Percentiles rank a stretch among this genome's conserved stretches.
These are phyloP conservation scores for Actenoides hombroni DNA, from an alignment of 2,113 vertebrate species.

Conservation along the genomic window DNA sequence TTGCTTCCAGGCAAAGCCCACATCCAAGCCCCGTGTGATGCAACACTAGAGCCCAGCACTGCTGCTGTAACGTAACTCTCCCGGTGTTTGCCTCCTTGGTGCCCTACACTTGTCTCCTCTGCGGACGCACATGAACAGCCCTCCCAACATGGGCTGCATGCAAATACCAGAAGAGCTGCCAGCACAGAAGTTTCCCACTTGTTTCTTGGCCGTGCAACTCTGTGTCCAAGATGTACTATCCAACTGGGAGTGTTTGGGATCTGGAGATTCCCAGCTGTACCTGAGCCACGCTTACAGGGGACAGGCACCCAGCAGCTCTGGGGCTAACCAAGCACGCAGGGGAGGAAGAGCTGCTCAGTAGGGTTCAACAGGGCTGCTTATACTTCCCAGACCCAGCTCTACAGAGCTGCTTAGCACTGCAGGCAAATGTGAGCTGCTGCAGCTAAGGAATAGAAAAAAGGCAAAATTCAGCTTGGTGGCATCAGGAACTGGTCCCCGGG, in stretches of 20 bases:
- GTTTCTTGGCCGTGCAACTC: neutral
- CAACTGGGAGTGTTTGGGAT: neutral
- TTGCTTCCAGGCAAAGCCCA: neutral
- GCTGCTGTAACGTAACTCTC: neutral
- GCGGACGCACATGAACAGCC: neutral
- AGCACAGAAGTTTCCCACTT: neutral
- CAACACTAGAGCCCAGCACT: neutral
- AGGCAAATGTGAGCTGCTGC: neutral
- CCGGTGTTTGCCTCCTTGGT: neutral
- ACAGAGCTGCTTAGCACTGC: neutral
- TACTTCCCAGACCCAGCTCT: neutral
- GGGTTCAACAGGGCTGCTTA: fast-evolving
- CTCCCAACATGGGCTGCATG: neutral
- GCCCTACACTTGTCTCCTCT: neutral
- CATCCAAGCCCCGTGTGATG: neutral
- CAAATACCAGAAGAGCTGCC: neutral
- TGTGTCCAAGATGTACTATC: neutral
- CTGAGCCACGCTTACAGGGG: neutral
- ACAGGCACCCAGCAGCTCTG: neutral
- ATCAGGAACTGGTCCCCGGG: neutral
- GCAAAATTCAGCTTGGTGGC: neutral
- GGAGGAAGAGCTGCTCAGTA: neutral
- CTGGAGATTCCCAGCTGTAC: neutral
- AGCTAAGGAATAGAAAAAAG: neutral
- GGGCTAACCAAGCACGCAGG: neutral